Evolutionary conservation across 35 echinoderm and acorn worm species (phyloP).

Genomic region (Ophioderma brevispina): DNA sequence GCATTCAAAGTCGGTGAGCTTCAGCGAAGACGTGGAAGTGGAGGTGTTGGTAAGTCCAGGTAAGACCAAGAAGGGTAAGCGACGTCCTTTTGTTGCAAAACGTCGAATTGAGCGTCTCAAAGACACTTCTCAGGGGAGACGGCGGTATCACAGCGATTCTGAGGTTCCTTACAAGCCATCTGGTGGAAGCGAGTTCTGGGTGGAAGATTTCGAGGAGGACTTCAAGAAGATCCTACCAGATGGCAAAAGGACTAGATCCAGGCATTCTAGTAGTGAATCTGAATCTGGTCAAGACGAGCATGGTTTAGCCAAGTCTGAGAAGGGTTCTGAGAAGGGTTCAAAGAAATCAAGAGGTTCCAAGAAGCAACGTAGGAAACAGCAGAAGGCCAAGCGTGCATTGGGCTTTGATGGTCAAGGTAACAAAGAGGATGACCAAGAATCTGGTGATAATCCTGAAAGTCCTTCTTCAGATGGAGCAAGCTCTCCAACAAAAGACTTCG

Average conservation of each 20-base stretch:
- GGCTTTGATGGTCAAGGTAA: background rate
- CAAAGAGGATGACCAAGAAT: background rate
- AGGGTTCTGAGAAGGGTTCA: slow-evolving; percentile 42
- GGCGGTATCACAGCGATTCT: slow-evolving; percentile 71
- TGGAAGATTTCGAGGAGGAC: slow-evolving; percentile 66
- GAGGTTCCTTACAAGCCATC: slow-evolving; percentile 56
- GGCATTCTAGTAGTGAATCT: slow-evolving; percentile 72
- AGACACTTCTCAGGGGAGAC: slow-evolving; percentile 58
- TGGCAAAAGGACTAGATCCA: background rate
- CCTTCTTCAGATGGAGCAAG: too few species aligned
- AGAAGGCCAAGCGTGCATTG: background rate
- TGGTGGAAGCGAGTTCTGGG: slow-evolving; percentile 17
- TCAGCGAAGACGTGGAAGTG: slow-evolving; percentile 85
- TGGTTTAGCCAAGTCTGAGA: slow-evolving; percentile 13
- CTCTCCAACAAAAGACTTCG: too few species aligned
- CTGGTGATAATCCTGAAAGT: background rate
- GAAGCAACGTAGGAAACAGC: slow-evolving; percentile 25
- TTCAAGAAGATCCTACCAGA: slow-evolving; percentile 42
- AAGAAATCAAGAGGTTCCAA: slow-evolving; percentile 27
- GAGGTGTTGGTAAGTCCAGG: slow-evolving; percentile 62
- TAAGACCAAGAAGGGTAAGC: slow-evolving; percentile 44
- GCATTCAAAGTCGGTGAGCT: slow-evolving; percentile 84
- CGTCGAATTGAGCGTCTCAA: slow-evolving; percentile 71
- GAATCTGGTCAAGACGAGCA: slow-evolving; percentile 48
- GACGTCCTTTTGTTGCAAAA: slow-evolving; percentile 38